phyloP scores from a whole-genome alignment of 2,888 invertebrate genomes.

The Xestobium rufovillosum region DNA sequence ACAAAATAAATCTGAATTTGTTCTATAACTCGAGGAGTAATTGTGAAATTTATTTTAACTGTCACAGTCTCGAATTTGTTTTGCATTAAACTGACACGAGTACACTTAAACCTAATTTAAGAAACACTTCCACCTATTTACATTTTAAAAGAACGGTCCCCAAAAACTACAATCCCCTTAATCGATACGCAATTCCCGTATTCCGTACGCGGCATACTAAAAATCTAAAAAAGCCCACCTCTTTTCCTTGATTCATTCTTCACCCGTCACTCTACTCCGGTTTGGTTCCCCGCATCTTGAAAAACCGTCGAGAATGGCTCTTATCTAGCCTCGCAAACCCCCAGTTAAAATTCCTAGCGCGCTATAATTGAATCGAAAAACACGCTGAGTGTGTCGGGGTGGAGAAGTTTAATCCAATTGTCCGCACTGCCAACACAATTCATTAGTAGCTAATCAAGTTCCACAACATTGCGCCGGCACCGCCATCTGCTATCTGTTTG shows the following conservation, averaged over 20 bases:
- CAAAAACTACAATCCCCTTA: too few species aligned
- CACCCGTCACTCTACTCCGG: slow-evolving; percentile 24
- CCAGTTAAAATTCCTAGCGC: slow-evolving; percentile 34
- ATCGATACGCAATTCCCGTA: too few species aligned
- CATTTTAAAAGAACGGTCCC: too few species aligned
- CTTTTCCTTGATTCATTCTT: slow-evolving; percentile 33
- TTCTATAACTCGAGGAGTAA: too few species aligned
- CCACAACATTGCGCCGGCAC: slow-evolving; percentile 36
- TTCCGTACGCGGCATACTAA: slow-evolving; percentile 23
- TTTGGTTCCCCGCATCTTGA: slow-evolving; percentile 25
- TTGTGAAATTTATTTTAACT: too few species aligned
- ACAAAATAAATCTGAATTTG: too few species aligned
- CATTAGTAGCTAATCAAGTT: slow-evolving; percentile 41
- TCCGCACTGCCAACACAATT: slow-evolving; percentile 36
- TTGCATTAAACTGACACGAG: too few species aligned
- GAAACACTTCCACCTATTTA: too few species aligned
- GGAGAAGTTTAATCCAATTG: slow-evolving; percentile 36
- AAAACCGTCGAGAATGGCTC: slow-evolving; percentile 27
- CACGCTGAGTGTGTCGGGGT: slow-evolving; percentile 30
- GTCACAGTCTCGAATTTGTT: too few species aligned
- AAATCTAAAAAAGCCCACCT: slow-evolving; percentile 31
- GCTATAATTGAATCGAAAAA: slow-evolving; percentile 37
- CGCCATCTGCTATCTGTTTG: slow-evolving; percentile 36
- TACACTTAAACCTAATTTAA: too few species aligned
- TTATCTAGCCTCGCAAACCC: slow-evolving; percentile 27